Evolutionary conservation across 2,113 vertebrate genomes (phyloP).

Genomic region (Pollimyrus isidori): DNA sequence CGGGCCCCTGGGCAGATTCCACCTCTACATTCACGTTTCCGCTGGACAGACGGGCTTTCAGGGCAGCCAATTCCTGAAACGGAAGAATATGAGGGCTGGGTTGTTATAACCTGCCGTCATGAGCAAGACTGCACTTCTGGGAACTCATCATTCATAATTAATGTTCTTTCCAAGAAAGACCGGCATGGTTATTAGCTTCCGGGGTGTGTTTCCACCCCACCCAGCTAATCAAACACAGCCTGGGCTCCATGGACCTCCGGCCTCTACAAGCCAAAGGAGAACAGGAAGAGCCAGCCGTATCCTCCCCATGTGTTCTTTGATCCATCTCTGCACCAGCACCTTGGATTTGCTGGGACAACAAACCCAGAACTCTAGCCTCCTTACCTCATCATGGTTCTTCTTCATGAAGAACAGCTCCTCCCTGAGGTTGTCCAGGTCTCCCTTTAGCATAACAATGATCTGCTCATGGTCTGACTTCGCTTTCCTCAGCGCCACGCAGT

Average conservation of each 20-base stretch:
- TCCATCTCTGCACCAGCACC: neutral
- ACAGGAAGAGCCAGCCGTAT: constrained; percentile 1
- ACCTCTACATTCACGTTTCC: constrained; percentile 67
- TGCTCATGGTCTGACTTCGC: constrained; percentile 73
- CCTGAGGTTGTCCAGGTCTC: constrained; percentile 77
- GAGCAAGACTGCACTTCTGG: neutral
- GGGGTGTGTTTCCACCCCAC: constrained; percentile 5
- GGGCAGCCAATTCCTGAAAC: constrained; percentile 51
- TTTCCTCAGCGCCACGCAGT: constrained; percentile 71
- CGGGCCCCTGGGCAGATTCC: constrained; percentile 56
- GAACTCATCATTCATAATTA: constrained; percentile 8
- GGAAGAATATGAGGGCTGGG: neutral
- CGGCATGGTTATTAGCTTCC: neutral
- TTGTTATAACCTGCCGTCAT: neutral
- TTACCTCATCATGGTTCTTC: constrained; percentile 83
- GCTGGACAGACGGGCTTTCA: constrained; percentile 51
- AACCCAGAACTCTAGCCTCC: constrained; percentile 2
- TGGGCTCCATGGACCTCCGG: no score
- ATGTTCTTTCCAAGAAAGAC: constrained; percentile 4
- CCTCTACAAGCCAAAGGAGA: neutral
- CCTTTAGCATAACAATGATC: constrained; percentile 70
- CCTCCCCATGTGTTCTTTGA: neutral
- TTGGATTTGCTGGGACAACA: neutral
- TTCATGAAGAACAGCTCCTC: constrained; percentile 81
- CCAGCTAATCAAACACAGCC: constrained; percentile 40